phyloP scores from a whole-genome alignment of 1,140 invertebrate genomes.

The Drosophila gunungcola region DNA sequence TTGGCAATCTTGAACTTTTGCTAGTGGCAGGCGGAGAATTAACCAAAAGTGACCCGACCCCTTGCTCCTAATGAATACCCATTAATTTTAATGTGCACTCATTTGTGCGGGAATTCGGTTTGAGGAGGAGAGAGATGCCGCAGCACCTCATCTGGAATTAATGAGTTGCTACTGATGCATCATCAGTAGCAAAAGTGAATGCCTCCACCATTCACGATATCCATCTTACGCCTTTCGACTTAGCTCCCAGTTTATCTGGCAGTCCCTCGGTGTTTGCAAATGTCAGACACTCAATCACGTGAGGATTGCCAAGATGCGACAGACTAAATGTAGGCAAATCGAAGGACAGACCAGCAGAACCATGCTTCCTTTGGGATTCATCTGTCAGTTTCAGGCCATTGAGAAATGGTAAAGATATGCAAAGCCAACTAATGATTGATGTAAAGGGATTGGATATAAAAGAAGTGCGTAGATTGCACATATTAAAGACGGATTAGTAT shows the following conservation, averaged over 20 bases:
- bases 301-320: slow-evolving; percentile 26
- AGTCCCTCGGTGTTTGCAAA: slow-evolving; percentile 38
- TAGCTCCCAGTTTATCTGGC: slow-evolving; percentile 16
- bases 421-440: slow-evolving; percentile 28
- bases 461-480: background rate
- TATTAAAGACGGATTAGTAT: background rate
- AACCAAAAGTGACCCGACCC: slow-evolving; percentile 16
- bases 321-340: slow-evolving; percentile 19
- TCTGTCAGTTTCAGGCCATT: slow-evolving; percentile 8
- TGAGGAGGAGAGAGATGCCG: background rate
- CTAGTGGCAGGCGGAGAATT: slow-evolving; percentile 1
- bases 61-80: slow-evolving; percentile 56
- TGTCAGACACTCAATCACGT: slow-evolving; percentile 67
- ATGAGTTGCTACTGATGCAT: slow-evolving; percentile 56
- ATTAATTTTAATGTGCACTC: slow-evolving; percentile 65
- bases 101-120: slow-evolving; percentile 12
- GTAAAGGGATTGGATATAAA: slow-evolving; percentile 8
- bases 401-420: slow-evolving; percentile 15
- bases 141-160: slow-evolving; percentile 55
- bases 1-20: slow-evolving; percentile 56
- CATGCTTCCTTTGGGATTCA: slow-evolving; percentile 10
- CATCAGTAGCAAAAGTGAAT: slow-evolving; percentile 21
- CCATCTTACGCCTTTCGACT: slow-evolving; percentile 26
- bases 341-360: slow-evolving; percentile 22
- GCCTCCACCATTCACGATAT: slow-evolving; percentile 4